Evolutionary conservation across 2,113 vertebrate species (phyloP).

Genomic region (Acanthisitta chloris): DNA sequence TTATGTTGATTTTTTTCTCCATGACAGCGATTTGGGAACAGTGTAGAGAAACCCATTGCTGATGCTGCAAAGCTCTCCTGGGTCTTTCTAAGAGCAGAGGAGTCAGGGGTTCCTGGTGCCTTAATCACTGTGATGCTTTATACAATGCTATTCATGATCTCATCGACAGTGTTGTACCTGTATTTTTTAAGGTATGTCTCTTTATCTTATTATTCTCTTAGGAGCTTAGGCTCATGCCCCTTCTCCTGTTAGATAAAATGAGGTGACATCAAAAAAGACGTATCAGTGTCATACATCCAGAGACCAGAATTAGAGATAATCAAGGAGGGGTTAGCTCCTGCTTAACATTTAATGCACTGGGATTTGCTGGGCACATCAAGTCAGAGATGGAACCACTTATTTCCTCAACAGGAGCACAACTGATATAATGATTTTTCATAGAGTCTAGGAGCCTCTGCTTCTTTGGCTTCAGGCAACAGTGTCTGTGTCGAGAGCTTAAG

Average conservation of each 20-base stretch:
- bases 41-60: constrained; percentile 79
- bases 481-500: not conserved
- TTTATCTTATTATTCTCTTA: not conserved
- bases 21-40: constrained; percentile 77
- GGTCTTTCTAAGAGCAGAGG: constrained; percentile 79
- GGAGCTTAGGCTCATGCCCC: not conserved
- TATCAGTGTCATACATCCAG: not conserved
- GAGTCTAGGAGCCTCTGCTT: not conserved
- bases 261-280: not conserved
- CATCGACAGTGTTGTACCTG: constrained; percentile 77
- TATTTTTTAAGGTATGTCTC: constrained; percentile 86
- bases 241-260: not conserved
- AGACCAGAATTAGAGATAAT: not conserved
- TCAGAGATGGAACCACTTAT: not conserved
- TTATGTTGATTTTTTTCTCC: not conserved
- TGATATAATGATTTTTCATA: not conserved
- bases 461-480: not conserved
- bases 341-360: not conserved
- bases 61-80: constrained; percentile 93
- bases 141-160: constrained; percentile 78
- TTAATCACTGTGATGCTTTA: constrained; percentile 86
- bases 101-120: constrained; percentile 79
- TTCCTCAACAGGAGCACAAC: not conserved
- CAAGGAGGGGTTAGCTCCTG: not conserved
- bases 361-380: not conserved